Evolutionary conservation across 2,113 vertebrate species (phyloP).

Genomic region (Sylvia atricapilla): DNA sequence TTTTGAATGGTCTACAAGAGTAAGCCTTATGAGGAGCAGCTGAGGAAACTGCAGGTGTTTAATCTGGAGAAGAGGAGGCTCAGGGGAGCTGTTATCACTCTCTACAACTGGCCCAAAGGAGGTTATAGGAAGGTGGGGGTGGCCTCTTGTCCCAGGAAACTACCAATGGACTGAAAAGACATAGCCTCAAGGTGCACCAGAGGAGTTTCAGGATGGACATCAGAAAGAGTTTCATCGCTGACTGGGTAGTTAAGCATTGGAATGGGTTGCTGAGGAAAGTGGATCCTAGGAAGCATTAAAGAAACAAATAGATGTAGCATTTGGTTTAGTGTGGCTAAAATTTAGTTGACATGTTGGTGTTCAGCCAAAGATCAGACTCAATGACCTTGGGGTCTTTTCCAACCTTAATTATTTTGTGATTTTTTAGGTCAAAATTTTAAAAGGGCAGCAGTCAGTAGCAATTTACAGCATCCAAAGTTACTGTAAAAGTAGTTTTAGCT

Average conservation of each 20-base stretch:
- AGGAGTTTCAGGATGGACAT: neutral
- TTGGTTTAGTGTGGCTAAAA: neutral
- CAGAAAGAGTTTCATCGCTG: neutral
- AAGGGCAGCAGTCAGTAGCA: neutral
- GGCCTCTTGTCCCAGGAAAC: neutral
- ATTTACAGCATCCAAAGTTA: neutral
- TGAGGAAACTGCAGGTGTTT: neutral
- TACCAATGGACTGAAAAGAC: neutral
- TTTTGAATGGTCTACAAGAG: neutral
- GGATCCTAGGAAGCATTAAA: neutral
- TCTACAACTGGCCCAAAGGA: neutral
- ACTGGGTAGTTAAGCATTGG: neutral
- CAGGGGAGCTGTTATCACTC: neutral
- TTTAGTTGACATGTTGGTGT: neutral
- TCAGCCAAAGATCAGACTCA: neutral
- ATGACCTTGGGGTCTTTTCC: neutral
- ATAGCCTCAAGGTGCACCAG: neutral
- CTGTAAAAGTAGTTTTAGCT: neutral
- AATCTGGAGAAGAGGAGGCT: neutral
- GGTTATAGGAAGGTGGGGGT: neutral
- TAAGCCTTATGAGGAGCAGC: neutral
- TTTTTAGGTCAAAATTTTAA: neutral
- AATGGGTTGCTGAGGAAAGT: neutral
- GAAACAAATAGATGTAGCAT: rapidly evolving
- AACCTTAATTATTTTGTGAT: neutral